Evolutionary conservation across 1,140 invertebrate genomes (phyloP).

Genomic region (Drosophila saltans): DNA sequence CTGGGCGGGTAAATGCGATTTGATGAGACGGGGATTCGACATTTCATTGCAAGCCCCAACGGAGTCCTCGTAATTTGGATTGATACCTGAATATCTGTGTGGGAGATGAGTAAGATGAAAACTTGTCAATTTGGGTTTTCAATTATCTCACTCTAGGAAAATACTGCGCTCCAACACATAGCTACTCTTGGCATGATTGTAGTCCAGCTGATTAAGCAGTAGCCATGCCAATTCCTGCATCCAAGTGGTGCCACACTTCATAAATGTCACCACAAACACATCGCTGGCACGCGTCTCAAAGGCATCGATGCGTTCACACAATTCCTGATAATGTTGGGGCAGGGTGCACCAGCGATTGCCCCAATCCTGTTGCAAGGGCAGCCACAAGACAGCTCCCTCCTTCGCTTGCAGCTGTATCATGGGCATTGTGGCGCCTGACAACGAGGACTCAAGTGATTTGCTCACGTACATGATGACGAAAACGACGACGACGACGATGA

Average conservation of each 20-base stretch:
- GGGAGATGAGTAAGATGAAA: no score
- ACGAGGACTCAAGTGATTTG: slow-evolving; percentile 14
- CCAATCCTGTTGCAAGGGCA: slow-evolving; percentile 35
- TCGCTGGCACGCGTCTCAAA: slow-evolving; percentile 82
- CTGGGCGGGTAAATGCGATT: slow-evolving; percentile 42
- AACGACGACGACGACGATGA: not conserved
- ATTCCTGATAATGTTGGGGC: not conserved
- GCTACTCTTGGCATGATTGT: slow-evolving; percentile 79
- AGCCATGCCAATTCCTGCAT: slow-evolving; percentile 88
- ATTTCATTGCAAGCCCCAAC: slow-evolving; percentile 12
- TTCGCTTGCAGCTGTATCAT: slow-evolving; percentile 2
- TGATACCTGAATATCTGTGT: not conserved
- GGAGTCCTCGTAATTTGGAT: not conserved
- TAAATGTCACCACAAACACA: slow-evolving; percentile 84
- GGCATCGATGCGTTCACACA: slow-evolving; percentile 20
- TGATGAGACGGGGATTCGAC: slow-evolving; percentile 28
- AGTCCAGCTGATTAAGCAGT: slow-evolving; percentile 85
- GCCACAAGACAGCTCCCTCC: slow-evolving; percentile 11
- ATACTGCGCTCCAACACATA: slow-evolving; percentile 85
- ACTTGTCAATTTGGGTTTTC: no score
- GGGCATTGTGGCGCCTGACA: not conserved
- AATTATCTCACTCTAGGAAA: slow-evolving; percentile 80
- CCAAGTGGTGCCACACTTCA: slow-evolving; percentile 86
- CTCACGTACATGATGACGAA: slow-evolving; percentile 16
- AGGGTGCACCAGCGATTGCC: slow-evolving; percentile 32